phyloP scores from a whole-genome alignment of 2,797 vertebrate genomes.

The Mionectes olivaceus region DNA sequence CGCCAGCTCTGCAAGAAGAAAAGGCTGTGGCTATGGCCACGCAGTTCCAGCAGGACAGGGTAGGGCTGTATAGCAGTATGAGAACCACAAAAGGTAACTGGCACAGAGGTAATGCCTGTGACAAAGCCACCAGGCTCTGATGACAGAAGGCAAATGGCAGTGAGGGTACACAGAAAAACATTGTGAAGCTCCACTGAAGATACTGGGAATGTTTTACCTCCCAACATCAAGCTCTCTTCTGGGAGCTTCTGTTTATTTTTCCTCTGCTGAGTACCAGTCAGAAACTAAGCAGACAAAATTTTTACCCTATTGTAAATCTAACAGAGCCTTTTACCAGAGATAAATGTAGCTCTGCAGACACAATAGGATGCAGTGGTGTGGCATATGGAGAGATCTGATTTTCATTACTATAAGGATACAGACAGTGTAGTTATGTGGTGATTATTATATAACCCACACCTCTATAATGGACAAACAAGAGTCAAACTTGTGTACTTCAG shows the following conservation, averaged over 20 bases:
- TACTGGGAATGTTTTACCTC: not conserved
- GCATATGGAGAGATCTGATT: not conserved
- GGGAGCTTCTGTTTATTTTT: constrained; percentile 15
- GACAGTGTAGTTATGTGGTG: constrained; percentile 7
- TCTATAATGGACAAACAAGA: constrained; percentile 29
- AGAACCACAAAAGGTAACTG: not conserved
- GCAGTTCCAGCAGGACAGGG: not conserved
- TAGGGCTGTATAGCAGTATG: not conserved
- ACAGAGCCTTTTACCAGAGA: not conserved
- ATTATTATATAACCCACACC: constrained; percentile 36
- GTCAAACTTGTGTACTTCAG: constrained; percentile 41
- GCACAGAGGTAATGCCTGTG: not conserved
- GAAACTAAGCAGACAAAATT: constrained; percentile 16
- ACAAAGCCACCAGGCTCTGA: not conserved
- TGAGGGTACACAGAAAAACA: not conserved
- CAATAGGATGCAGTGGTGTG: not conserved
- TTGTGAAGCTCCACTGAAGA: not conserved
- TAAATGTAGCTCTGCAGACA: constrained; percentile 3
- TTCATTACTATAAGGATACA: constrained; percentile 37
- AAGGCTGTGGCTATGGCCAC: not conserved
- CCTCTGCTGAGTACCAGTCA: not conserved
- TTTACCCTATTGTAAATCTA: constrained; percentile 1
- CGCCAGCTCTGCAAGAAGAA: not conserved
- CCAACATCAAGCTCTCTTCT: not conserved
- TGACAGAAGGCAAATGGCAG: not conserved